A percentile compares a stretch with the other conserved stretches of the same genome.
Evolutionary conservation across 2,888 invertebrate genomes (phyloP).

Genomic region (Empis stercorea): DNA sequence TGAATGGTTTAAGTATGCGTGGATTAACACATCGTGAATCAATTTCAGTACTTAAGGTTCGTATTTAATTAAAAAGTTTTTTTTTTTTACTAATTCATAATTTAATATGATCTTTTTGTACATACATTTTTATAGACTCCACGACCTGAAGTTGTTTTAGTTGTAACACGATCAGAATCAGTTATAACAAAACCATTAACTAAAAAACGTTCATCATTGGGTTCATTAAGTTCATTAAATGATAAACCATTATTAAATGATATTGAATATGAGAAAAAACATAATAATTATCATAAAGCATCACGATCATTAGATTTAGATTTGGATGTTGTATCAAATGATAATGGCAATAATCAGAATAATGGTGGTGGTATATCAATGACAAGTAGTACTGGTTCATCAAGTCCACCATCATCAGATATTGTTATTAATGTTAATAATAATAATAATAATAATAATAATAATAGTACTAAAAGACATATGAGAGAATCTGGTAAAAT

Average conservation of each 20-base stretch:
- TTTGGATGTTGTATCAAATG: slow-evolving; percentile 33
- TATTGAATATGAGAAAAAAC: slow-evolving; percentile 30
- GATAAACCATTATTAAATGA: slow-evolving; percentile 28
- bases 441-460: slow-evolving; percentile 2
- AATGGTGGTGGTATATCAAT: not conserved
- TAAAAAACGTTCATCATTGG: slow-evolving; percentile 35
- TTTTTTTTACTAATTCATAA: slow-evolving; percentile 1
- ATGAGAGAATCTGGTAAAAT: slow-evolving; percentile 29
- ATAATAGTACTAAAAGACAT: slow-evolving; percentile 25
- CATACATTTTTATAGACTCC: slow-evolving; percentile 45
- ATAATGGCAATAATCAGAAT: slow-evolving; percentile 14
- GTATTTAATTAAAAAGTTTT: slow-evolving; percentile 1
- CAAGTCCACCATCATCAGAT: slow-evolving; percentile 16
- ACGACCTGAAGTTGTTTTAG: slow-evolving; percentile 63
- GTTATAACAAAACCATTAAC: slow-evolving; percentile 29
- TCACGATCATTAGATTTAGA: slow-evolving; percentile 34
- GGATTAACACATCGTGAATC: slow-evolving; percentile 81
- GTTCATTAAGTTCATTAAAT: slow-evolving; percentile 33
- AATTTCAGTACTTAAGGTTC: slow-evolving; percentile 72
- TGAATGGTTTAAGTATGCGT: slow-evolving; percentile 72
- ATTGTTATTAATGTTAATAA: slow-evolving; percentile 1
- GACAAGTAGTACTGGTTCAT: slow-evolving; percentile 9
- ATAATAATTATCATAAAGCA: slow-evolving; percentile 33
- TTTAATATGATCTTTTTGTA: no score
- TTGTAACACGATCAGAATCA: slow-evolving; percentile 49